Percentiles rank a stretch among this genome's conserved stretches.
phyloP scores from a whole-genome alignment of 2,113 vertebrate genomes.

The Mustelus asterias region DNA sequence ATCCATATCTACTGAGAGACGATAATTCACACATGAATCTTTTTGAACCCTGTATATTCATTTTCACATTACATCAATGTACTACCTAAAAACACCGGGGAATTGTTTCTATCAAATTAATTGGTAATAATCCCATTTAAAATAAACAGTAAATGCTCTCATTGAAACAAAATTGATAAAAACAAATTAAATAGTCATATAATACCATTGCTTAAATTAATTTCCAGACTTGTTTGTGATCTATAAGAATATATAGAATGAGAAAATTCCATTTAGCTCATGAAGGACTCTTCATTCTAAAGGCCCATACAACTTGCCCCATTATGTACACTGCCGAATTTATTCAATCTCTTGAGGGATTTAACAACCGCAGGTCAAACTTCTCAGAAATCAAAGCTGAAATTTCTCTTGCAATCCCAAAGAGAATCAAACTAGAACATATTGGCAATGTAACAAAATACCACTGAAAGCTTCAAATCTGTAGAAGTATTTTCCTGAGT shows the following conservation, averaged over 20 bases:
- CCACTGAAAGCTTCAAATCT: neutral
- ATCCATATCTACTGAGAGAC: neutral
- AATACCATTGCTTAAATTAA: neutral
- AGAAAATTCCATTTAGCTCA: neutral
- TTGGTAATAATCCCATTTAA: neutral
- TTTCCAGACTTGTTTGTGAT: neutral
- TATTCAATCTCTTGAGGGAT: neutral
- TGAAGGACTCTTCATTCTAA: neutral
- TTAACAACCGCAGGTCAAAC: neutral
- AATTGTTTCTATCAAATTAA: neutral
- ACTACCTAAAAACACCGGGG: neutral
- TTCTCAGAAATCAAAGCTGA: slow-evolving; percentile 16
- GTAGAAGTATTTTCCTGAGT: neutral
- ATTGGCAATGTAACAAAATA: neutral
- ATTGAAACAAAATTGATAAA: neutral
- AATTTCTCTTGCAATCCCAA: neutral
- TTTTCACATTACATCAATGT: neutral
- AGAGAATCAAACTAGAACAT: neutral
- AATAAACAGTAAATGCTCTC: neutral
- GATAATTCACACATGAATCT: neutral
- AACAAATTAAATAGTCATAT: neutral
- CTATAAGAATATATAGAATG: neutral
- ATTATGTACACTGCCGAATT: neutral
- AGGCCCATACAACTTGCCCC: neutral
- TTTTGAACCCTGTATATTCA: neutral